A percentile compares a stretch with the other conserved stretches of the same genome.
Evolutionary conservation across 2,113 vertebrate genomes (phyloP).

Genomic region (Struthio camelus): DNA sequence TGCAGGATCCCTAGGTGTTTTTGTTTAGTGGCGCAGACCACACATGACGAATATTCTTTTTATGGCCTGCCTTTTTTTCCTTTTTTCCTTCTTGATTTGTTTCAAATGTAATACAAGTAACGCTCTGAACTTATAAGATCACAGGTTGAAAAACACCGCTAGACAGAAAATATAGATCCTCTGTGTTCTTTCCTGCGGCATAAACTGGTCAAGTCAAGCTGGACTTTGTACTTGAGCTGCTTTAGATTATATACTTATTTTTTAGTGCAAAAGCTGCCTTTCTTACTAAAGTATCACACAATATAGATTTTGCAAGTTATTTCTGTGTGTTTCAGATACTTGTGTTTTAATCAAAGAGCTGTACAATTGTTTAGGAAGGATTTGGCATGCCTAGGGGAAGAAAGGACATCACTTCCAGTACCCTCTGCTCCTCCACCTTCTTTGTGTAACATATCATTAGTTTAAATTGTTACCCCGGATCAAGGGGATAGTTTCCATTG

Average conservation of each 20-base stretch:
- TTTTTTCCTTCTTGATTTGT: background rate
- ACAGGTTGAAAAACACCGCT: background rate
- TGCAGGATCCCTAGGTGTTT: background rate
- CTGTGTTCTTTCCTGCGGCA: background rate
- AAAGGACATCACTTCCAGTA: background rate
- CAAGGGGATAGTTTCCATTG: background rate
- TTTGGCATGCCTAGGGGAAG: background rate
- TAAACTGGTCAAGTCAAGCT: background rate
- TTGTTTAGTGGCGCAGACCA: background rate
- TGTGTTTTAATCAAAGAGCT: constrained; percentile 32
- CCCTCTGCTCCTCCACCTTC: background rate
- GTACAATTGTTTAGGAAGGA: background rate
- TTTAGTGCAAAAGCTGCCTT: background rate
- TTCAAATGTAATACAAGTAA: background rate
- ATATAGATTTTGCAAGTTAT: background rate
- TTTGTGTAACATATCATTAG: background rate
- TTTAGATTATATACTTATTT: background rate
- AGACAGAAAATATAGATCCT: background rate
- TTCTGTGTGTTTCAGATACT: background rate
- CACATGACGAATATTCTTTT: background rate
- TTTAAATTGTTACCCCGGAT: background rate
- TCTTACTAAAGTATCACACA: background rate
- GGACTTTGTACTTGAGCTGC: background rate
- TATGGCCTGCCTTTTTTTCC: background rate
- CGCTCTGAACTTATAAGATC: background rate